A percentile compares a stretch with the other conserved stretches of the same genome.
These are phyloP conservation scores for Mnemiopsis leidyi DNA, from an alignment of 37 sponge, comb jelly and placozoan species.

Conservation along the genomic window DNA sequence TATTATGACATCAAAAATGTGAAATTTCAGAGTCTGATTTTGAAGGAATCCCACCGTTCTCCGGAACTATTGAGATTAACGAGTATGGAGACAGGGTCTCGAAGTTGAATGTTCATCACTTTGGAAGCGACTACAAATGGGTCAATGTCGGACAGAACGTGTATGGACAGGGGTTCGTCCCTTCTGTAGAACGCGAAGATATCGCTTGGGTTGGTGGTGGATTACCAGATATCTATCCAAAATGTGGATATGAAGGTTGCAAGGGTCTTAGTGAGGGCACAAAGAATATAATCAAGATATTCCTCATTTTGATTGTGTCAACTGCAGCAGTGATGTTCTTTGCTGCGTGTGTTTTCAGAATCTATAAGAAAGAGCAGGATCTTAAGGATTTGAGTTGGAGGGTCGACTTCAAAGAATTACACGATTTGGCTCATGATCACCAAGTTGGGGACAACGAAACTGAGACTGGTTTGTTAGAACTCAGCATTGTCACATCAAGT, in stretches of 20 bases:
- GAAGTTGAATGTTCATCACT: neutral
- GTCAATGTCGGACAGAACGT: neutral
- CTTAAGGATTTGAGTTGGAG: conserved; percentile 14
- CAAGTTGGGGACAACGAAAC: neutral
- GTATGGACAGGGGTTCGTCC: neutral
- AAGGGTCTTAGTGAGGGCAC: neutral
- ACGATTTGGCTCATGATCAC: neutral
- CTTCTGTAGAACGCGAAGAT: neutral
- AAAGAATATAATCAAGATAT: neutral
- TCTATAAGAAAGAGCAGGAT: neutral
- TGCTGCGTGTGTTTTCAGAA: neutral
- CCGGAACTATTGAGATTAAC: neutral
- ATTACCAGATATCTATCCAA: neutral
- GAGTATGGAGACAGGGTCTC: neutral
- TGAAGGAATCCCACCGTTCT: neutral
- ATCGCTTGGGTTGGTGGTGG: neutral
- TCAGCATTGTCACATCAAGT: too few relatives aligned
- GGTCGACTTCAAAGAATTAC: neutral
- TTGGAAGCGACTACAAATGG: neutral
- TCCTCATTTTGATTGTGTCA: neutral
- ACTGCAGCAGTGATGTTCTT: neutral
- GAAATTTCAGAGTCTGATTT: neutral
- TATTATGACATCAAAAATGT: too few relatives aligned
- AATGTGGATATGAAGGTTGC: conserved; percentile 2
- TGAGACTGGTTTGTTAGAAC: neutral